A percentile compares a stretch with the other conserved stretches of the same genome.
Conservation (phyloP, 2,888 invertebrate genomes). For the Agrochola macilenta region DNA sequence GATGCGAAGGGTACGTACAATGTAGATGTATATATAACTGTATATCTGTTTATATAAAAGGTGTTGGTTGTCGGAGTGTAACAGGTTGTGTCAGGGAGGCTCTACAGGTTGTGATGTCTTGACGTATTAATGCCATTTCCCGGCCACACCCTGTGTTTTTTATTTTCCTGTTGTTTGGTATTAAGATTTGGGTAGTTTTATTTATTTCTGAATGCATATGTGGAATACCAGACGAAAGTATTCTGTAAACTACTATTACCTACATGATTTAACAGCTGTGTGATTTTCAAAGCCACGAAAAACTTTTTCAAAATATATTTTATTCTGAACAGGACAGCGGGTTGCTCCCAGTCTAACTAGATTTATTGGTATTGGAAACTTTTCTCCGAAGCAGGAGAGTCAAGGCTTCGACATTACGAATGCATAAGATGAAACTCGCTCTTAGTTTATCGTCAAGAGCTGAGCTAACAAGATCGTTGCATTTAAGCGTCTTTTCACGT, state of each 20-base stretch:
- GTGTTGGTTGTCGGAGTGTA: constrained; percentile 65
- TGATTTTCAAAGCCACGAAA: too few relatives aligned
- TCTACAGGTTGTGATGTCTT: constrained; percentile 83
- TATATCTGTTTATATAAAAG: constrained; percentile 45
- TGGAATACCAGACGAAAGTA: neutral
- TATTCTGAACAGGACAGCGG: neutral
- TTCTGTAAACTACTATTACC: neutral
- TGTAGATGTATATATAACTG: constrained; percentile 36
- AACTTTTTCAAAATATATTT: neutral
- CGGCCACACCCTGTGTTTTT: constrained; percentile 80
- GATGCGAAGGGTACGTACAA: constrained; percentile 93
- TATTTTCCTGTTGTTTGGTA: constrained; percentile 27
- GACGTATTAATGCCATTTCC: constrained; percentile 69
- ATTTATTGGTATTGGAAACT: constrained; percentile 30
- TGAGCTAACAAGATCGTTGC: constrained; percentile 23
- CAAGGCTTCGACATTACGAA: constrained; percentile 19
- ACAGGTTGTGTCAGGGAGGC: constrained; percentile 76
- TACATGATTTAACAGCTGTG: neutral
- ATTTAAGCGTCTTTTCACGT: constrained; percentile 8
- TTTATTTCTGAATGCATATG: neutral
- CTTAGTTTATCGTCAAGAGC: constrained; percentile 19
- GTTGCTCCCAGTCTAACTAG: neutral
- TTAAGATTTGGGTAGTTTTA: constrained; percentile 5
- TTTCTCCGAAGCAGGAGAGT: neutral
- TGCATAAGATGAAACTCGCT: constrained; percentile 32